phyloP scores from a whole-genome alignment of 30 jellyfish, hydroid and myxozoan species.

The Pseudorhiza aurosa region DNA sequence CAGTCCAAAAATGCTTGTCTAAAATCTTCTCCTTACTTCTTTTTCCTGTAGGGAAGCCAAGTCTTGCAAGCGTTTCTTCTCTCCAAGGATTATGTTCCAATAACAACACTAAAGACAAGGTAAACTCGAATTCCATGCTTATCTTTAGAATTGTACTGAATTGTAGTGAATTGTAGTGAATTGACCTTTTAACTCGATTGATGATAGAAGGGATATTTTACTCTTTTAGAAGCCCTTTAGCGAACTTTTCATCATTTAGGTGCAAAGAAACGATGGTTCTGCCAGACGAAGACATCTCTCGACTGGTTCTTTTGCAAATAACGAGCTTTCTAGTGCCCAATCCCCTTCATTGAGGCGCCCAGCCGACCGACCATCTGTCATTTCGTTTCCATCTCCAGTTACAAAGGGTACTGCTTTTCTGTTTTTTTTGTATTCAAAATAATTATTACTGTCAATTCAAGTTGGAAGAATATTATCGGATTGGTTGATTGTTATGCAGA shows the following conservation, averaged over 20 bases:
- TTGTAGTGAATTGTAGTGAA: background rate
- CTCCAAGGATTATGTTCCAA: background rate
- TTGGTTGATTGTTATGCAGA: too few relatives aligned
- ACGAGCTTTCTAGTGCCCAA: background rate
- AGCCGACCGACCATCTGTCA: constrained; percentile 29
- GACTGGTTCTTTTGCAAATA: constrained; percentile 1
- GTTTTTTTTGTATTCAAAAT: too few relatives aligned
- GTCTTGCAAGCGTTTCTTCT: background rate
- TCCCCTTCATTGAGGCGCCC: constrained; percentile 1
- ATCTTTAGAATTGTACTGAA: background rate
- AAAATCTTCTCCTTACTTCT: too few relatives aligned
- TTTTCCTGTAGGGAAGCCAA: background rate
- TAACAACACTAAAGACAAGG: background rate
- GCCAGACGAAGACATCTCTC: constrained; percentile 12
- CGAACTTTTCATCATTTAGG: background rate
- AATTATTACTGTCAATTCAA: too few relatives aligned
- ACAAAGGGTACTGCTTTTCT: constrained; percentile 28
- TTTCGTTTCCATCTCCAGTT: constrained; percentile 17
- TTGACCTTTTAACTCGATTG: background rate
- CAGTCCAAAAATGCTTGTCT: too few relatives aligned
- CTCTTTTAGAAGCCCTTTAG: background rate
- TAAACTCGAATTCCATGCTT: too few relatives aligned
- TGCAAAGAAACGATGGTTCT: background rate
- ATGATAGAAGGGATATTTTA: background rate
- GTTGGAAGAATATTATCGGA: too few relatives aligned